Conservation (phyloP, 2,797 vertebrate genomes). For the Labroides dimidiatus region DNA sequence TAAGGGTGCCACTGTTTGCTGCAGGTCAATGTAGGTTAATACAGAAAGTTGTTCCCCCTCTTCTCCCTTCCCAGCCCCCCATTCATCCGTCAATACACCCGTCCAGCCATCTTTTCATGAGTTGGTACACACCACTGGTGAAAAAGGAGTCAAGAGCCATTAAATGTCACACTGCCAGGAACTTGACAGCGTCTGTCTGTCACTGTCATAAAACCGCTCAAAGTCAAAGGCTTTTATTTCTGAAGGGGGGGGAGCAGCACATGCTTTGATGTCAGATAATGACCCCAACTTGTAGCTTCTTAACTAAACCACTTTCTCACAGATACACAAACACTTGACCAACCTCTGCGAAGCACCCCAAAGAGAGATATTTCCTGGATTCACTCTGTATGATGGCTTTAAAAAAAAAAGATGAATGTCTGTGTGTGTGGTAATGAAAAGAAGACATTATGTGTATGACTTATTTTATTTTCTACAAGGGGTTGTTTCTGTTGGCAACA, state of each 20-base stretch:
- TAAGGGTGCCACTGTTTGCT: constrained; percentile 65
- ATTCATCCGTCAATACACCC: constrained; percentile 17
- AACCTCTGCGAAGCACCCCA: constrained; percentile 11
- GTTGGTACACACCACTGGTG: constrained; percentile 17
- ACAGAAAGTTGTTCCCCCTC: constrained; percentile 65
- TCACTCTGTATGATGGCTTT: not conserved
- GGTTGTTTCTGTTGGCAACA: constrained; percentile 24
- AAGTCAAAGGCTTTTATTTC: constrained; percentile 33
- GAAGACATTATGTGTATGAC: not conserved
- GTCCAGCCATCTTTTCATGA: constrained; percentile 12
- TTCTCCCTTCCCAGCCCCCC: constrained; percentile 38
- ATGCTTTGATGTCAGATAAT: constrained; percentile 79
- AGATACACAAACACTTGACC: not conserved
- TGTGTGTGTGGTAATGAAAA: not conserved
- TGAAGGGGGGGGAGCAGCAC: constrained; percentile 6
- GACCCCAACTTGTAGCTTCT: constrained; percentile 77
- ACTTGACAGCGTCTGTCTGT: constrained; percentile 62
- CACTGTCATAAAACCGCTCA: constrained; percentile 70
- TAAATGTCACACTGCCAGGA: constrained; percentile 24
- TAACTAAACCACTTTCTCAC: constrained; percentile 32
- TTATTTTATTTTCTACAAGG: constrained; percentile 22
- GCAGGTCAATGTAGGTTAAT: constrained; percentile 65
- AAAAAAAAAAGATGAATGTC: not conserved
- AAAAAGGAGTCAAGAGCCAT: constrained; percentile 9
- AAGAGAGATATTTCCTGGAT: constrained; percentile 32